Evolutionary conservation across 1,140 invertebrate genomes (phyloP).

Genomic region (Dufourea novaeangliae): DNA sequence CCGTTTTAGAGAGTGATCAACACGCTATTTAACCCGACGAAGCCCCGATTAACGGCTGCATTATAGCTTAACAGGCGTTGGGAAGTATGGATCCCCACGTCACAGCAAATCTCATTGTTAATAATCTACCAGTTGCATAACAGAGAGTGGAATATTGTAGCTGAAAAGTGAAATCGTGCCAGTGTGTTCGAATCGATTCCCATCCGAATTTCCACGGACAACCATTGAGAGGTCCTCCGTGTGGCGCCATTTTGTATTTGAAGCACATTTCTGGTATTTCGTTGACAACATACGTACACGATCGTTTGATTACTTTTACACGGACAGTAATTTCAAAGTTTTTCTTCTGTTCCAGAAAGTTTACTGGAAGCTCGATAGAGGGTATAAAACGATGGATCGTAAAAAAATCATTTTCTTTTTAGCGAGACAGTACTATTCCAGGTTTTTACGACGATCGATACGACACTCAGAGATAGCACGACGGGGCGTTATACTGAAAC

Average conservation of each 20-base stretch:
- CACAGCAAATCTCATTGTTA: neutral
- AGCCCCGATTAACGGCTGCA: neutral
- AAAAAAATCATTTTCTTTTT: slow-evolving; percentile 12
- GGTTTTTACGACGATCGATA: neutral
- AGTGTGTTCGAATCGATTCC: neutral
- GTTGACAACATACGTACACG: neutral
- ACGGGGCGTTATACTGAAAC: neutral
- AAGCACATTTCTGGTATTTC: neutral
- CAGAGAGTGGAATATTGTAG: neutral
- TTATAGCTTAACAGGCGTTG: neutral
- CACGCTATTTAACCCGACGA: slow-evolving; percentile 8
- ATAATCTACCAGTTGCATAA: slow-evolving; percentile 3
- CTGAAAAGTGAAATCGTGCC: slow-evolving; percentile 6
- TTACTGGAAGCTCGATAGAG: neutral
- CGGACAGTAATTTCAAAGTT: too few species aligned
- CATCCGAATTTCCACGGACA: slow-evolving; percentile 6
- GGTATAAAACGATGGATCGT: neutral
- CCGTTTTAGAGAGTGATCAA: neutral
- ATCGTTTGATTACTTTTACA: too few species aligned
- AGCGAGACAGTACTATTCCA: neutral
- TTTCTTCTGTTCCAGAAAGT: neutral
- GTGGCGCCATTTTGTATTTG: neutral
- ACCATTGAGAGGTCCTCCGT: neutral
- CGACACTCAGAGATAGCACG: neutral
- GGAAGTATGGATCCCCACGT: neutral